These are phyloP conservation scores for Florisuga fusca DNA, from an alignment of 2,797 vertebrate genomes.

Conservation along the genomic window DNA sequence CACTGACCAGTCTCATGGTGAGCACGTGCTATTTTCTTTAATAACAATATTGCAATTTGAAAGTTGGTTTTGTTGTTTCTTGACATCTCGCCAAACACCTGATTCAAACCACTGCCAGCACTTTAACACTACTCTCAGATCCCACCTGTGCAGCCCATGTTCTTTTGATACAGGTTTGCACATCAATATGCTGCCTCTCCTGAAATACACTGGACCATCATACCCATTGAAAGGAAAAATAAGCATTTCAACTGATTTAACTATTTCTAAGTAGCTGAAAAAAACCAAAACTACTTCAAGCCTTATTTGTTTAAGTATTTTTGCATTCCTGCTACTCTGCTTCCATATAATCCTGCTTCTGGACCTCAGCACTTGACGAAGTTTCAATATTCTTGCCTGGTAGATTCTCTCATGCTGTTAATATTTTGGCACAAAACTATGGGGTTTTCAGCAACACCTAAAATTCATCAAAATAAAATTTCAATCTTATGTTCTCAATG, in stretches of 20 bases:
- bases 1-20: fast-evolving
- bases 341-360: neutral
- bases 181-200: neutral
- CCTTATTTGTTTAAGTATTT: neutral
- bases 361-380: neutral
- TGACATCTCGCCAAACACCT: neutral
- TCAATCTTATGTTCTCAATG: neutral
- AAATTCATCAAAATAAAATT: neutral
- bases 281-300: neutral
- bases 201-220: neutral
- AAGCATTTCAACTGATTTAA: neutral
- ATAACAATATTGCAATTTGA: neutral
- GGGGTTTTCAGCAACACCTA: neutral
- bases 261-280: neutral
- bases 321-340: neutral
- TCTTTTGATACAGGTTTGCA: neutral
- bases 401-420: neutral
- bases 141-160: neutral
- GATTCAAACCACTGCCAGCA: neutral
- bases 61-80: neutral
- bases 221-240: neutral
- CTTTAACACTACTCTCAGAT: neutral
- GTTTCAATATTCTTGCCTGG: neutral
- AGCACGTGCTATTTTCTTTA: neutral
- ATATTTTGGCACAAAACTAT: neutral